Evolutionary conservation across 1,140 invertebrate genomes (phyloP).

Genomic region (Rhagoletis zephyria): DNA sequence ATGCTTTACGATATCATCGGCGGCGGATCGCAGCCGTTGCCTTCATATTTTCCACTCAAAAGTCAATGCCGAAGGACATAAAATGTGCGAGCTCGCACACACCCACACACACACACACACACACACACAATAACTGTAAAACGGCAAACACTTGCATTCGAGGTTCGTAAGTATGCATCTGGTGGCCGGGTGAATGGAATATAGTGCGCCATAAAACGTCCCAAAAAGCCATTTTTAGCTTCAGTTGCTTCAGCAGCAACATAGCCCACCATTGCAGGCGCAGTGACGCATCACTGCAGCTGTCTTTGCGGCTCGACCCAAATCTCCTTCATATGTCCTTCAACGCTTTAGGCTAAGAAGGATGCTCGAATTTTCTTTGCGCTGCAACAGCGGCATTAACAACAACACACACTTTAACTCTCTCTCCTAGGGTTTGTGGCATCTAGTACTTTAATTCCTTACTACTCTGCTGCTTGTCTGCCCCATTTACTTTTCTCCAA

Average conservation of each 20-base stretch:
- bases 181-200: not conserved
- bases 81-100: conserved; percentile 4
- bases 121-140: not conserved
- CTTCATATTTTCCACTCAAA: conserved; percentile 51
- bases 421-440: not conserved
- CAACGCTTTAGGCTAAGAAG: conserved; percentile 33
- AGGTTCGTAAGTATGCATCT: not conserved
- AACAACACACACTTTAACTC: not conserved
- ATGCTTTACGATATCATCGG: conserved; percentile 37
- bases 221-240: conserved; percentile 51
- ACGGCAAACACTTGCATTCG: not conserved
- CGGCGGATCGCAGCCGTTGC: conserved; percentile 29
- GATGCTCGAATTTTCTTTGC: conserved; percentile 44
- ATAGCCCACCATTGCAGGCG: conserved; percentile 37
- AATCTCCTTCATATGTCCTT: conserved; percentile 51
- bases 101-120: not conserved
- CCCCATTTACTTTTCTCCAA: not conserved
- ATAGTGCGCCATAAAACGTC: conserved; percentile 40
- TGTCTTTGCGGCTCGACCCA: not conserved
- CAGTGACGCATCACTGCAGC: conserved; percentile 42
- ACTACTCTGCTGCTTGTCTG: not conserved
- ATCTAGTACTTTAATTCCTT: conserved; percentile 7
- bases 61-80: conserved; percentile 51
- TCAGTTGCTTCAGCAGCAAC: not conserved
- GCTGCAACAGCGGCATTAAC: not conserved